Evolutionary conservation across 2,797 vertebrate genomes (phyloP).

Genomic region (Epinephelus awoara): DNA sequence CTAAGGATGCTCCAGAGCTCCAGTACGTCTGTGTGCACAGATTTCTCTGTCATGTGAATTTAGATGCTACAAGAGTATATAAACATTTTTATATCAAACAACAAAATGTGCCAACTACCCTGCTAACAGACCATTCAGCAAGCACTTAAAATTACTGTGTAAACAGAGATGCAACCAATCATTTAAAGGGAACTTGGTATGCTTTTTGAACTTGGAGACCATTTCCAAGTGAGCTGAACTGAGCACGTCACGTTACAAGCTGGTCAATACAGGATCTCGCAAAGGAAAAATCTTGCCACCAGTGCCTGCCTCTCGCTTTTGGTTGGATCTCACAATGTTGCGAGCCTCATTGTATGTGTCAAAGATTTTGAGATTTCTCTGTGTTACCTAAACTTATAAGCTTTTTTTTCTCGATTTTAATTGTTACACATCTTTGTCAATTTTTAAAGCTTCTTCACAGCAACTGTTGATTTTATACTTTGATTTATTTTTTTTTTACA

Average conservation of each 20-base stretch:
- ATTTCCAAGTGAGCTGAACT: constrained; percentile 73
- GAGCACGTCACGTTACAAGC: constrained; percentile 63
- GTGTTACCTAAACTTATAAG: constrained; percentile 68
- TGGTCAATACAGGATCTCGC: constrained; percentile 51
- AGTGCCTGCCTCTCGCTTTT: constrained; percentile 75
- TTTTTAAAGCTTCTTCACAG: constrained; percentile 63
- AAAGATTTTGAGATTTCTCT: constrained; percentile 64
- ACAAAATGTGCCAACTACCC: constrained; percentile 75
- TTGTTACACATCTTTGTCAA: constrained; percentile 59
- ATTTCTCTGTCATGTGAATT: constrained; percentile 65
- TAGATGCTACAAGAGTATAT: constrained; percentile 55
- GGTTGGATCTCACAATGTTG: constrained; percentile 41
- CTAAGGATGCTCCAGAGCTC: constrained; percentile 75
- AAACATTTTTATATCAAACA: constrained; percentile 61
- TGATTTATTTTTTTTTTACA: constrained; percentile 47
- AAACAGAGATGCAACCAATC: constrained; percentile 81
- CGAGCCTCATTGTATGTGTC: constrained; percentile 55
- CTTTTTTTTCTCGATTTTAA: constrained; percentile 65
- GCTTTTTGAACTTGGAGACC: constrained; percentile 78
- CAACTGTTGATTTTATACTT: constrained; percentile 69
- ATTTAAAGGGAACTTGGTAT: constrained; percentile 87
- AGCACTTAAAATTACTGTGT: constrained; percentile 88
- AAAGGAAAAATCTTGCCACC: constrained; percentile 60
- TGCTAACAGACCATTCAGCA: constrained; percentile 79
- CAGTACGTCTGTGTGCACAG: constrained; percentile 41